phyloP scores from a whole-genome alignment of 2,888 invertebrate genomes.

The Opisthograptis luteolata region DNA sequence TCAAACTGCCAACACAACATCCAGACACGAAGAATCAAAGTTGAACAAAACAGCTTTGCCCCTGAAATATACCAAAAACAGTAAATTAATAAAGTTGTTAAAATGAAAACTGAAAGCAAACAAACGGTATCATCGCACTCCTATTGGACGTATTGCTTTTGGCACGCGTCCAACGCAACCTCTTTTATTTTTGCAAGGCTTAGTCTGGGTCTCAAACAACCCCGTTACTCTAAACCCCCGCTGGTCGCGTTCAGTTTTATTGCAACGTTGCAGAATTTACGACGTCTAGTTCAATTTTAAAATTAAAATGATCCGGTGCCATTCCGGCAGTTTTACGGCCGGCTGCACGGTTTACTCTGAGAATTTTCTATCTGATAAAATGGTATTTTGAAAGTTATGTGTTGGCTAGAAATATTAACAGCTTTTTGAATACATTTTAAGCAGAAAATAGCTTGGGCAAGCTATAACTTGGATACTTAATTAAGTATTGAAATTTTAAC shows the following conservation, averaged over 20 bases:
- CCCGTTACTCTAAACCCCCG: conserved; percentile 35
- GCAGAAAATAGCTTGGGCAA: not conserved
- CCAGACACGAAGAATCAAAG: too few relatives aligned
- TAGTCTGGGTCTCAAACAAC: conserved; percentile 33
- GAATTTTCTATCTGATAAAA: conserved; percentile 6
- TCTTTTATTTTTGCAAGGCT: conserved; percentile 36
- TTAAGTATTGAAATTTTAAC: too few relatives aligned
- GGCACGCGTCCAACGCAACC: conserved; percentile 47
- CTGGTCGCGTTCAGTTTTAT: conserved; percentile 39
- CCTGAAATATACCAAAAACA: too few relatives aligned
- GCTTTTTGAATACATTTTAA: not conserved
- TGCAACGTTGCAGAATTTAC: conserved; percentile 43
- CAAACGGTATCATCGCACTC: conserved; percentile 20
- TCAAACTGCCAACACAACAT: too few relatives aligned
- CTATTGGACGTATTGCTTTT: conserved; percentile 29
- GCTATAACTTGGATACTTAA: too few relatives aligned
- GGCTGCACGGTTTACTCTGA: conserved; percentile 2
- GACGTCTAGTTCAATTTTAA: conserved; percentile 39
- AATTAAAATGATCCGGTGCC: conserved; percentile 34
- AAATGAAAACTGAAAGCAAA: conserved; percentile 5
- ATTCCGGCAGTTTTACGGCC: conserved; percentile 14
- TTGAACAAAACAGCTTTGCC: too few relatives aligned
- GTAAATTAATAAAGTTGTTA: too few relatives aligned
- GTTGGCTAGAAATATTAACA: too few relatives aligned
- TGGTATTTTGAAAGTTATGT: conserved; percentile 1